Percentiles rank a stretch among this genome's conserved stretches.
phyloP scores from a whole-genome alignment of 37 sponge, comb jelly and placozoan genomes.

The Amphimedon queenslandica region DNA sequence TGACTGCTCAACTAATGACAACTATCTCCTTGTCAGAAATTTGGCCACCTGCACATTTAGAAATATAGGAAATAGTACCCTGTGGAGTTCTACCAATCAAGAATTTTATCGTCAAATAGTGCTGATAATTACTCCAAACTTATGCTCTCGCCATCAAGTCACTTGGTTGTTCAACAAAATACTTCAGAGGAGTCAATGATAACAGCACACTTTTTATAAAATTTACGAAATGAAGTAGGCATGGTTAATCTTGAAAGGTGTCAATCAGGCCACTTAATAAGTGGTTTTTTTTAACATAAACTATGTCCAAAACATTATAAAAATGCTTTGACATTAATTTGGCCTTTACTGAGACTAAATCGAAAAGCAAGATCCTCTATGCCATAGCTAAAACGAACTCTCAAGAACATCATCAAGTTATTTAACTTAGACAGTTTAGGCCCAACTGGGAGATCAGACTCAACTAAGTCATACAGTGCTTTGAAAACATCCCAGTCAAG shows the following conservation, averaged over 20 bases:
- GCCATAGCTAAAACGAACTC: not conserved
- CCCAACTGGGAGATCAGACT: conserved; percentile 1
- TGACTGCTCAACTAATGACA: conserved; percentile 19
- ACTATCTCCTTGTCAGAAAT: conserved; percentile 48
- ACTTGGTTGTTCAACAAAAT: conserved; percentile 24
- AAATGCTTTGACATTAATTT: not conserved
- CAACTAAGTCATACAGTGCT: conserved; percentile 2
- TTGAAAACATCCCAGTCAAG: conserved; percentile 2
- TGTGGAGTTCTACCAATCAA: conserved; percentile 48
- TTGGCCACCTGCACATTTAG: conserved; percentile 36
- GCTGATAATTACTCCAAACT: conserved; percentile 54
- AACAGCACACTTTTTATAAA: conserved; percentile 18
- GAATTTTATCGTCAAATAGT: conserved; percentile 40
- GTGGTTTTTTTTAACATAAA: not conserved
- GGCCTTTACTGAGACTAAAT: not conserved
- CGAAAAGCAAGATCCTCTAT: conserved; percentile 2
- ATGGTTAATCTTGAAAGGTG: not conserved
- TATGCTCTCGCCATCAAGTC: conserved; percentile 38
- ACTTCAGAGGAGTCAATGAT: conserved; percentile 1
- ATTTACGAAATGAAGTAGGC: conserved; percentile 14
- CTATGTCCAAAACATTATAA: not conserved
- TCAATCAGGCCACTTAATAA: conserved; percentile 16
- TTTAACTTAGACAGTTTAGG: not conserved
- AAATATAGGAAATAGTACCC: conserved; percentile 45
- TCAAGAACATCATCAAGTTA: conserved; percentile 2